These are phyloP conservation scores for Pteropus alecto DNA, from an alignment of 2,113 vertebrate species.

Conservation along the genomic window DNA sequence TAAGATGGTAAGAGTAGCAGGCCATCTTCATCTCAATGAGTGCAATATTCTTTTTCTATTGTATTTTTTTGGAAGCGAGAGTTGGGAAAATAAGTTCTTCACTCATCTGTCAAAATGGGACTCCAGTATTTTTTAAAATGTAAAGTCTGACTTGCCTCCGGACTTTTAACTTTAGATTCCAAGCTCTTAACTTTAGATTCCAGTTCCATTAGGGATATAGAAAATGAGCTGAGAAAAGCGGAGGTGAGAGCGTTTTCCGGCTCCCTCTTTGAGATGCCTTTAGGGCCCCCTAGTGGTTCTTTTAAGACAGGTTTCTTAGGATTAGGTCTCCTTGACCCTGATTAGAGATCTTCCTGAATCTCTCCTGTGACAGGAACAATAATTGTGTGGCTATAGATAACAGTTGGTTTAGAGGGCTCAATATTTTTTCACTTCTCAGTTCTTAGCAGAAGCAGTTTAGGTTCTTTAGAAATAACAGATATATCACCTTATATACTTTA, in stretches of 20 bases:
- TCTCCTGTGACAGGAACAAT: constrained; percentile 10
- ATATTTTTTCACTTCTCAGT: constrained; percentile 2
- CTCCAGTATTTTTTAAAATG: background rate
- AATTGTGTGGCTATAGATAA: constrained; percentile 17
- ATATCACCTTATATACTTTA: constrained; percentile 41
- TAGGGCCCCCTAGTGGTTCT: constrained; percentile 73
- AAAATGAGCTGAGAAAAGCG: background rate
- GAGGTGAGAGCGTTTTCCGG: background rate
- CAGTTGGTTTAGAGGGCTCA: background rate
- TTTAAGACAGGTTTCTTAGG: background rate
- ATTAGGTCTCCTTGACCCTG: constrained; percentile 52
- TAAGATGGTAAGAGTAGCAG: background rate
- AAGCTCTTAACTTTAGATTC: background rate
- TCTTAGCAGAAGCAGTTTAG: background rate
- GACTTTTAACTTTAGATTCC: background rate
- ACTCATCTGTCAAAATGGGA: background rate
- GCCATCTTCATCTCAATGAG: background rate
- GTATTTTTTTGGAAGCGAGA: background rate
- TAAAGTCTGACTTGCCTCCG: background rate
- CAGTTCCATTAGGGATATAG: background rate
- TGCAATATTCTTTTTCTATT: background rate
- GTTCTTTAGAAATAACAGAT: constrained; percentile 48
- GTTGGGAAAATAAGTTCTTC: background rate
- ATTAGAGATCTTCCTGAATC: constrained; percentile 6
- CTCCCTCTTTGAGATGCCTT: constrained; percentile 63